Evolutionary conservation across 1,140 invertebrate species (phyloP), one percentile per base, ranked within the genome.

Genomic region (Bradysia coprophila): DNA sequence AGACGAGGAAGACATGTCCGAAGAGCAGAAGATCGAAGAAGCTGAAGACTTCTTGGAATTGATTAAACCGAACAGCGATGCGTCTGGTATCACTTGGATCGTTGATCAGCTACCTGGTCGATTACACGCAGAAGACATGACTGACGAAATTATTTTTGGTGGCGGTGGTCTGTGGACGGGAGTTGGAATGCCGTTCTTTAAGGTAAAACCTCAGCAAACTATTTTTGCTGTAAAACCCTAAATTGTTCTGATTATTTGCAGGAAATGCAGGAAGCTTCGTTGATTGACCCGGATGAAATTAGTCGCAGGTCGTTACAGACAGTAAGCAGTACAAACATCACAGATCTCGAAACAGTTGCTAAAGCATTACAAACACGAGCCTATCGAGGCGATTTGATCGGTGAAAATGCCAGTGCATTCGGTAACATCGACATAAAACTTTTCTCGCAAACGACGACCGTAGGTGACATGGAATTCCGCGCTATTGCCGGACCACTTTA

Each of bases 31-130:
- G n/a, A n/a, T n/a, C n/a, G 53, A 57, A 19, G 51, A 58, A 15
- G 56, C 68, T 38, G 54, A 57, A 48, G 45, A 46, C 21, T 48
- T 49, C 1, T 46, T 51, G 22, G n/a, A n/a, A n/a, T n/a, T n/a
- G n/a, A n/a, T n/a, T n/a, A 48, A 62, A 46, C 22, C 46, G 23
- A 33, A 62, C 46, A 49, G 59, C 0, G 61, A 59, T 18, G 60
- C 64, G 21, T 66, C 70, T 46, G 76, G 66, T 16, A 53, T 85
- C 21, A 55, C 93, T 0, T 80, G 75, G 69, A 66, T 93, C 23
- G 59, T 86, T 2, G 90, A 95, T 59, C 90, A 95, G 58, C 64
- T 89, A 20, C 83, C 86, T 24, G 78, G 73, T 18, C 62, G 71
- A 4, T 67, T 73, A 11, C 65, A 70, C 23, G 64, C 66, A 4